Percentiles rank a stretch among this genome's conserved stretches.
Conservation (phyloP, 2,888 invertebrate genomes). For the Drosophila gaucha region DNA sequence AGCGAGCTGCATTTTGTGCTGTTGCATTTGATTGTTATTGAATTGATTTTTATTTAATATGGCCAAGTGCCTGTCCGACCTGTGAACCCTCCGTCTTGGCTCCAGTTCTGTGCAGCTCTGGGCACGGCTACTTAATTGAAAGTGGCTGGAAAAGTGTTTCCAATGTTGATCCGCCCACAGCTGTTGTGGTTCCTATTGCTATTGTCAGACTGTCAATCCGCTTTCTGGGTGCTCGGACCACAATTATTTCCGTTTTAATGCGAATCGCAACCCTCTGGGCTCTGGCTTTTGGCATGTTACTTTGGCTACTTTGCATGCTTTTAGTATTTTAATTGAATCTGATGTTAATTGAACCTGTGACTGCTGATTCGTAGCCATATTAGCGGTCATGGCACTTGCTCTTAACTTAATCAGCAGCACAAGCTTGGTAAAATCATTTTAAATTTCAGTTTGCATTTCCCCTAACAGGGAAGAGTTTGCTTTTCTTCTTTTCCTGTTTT, state of each 20-base stretch:
- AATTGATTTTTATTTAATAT: constrained; percentile 8
- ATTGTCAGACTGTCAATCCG: constrained; percentile 11
- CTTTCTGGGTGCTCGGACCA: constrained; percentile 39
- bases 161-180: constrained; percentile 36
- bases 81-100: neutral
- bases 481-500: neutral
- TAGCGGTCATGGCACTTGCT: constrained; percentile 26
- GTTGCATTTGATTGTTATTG: constrained; percentile 1
- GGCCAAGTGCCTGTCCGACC: constrained; percentile 4
- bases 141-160: constrained; percentile 32
- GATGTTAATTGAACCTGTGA: constrained; percentile 75
- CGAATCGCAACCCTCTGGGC: constrained; percentile 25
- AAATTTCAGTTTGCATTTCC: constrained; percentile 31
- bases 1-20: neutral
- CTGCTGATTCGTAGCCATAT: constrained; percentile 35
- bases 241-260: constrained; percentile 73
- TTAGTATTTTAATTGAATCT: constrained; percentile 77
- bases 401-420: constrained; percentile 39
- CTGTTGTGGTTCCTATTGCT: constrained; percentile 33
- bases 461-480: constrained; percentile 7
- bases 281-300: constrained; percentile 34
- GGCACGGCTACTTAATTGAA: constrained; percentile 55
- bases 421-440: constrained; percentile 30
- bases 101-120: neutral
- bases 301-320: constrained; percentile 59